Conservation (phyloP, 2,888 invertebrate genomes). For the Eupithecia pulchellata region DNA sequence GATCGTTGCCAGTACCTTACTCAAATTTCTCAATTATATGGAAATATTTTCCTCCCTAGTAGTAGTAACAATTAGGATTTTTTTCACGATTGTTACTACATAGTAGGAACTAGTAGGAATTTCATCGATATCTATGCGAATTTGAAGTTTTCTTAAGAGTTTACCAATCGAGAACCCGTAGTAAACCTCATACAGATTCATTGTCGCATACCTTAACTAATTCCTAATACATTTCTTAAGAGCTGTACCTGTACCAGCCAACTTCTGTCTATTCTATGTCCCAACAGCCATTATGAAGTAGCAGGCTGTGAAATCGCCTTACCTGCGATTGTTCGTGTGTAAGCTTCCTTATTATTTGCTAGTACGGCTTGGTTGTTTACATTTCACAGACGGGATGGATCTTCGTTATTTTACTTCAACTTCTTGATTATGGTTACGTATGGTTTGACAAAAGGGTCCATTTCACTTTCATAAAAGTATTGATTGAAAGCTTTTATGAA, state of each 20-base stretch:
- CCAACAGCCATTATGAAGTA: slow-evolving; percentile 46
- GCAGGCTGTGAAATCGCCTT: slow-evolving; percentile 53
- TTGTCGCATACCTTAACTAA: slow-evolving; percentile 44
- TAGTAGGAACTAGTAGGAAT: too few relatives aligned
- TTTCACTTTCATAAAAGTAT: too few relatives aligned
- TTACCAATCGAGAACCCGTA: slow-evolving; percentile 24
- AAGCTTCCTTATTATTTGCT: slow-evolving; percentile 48
- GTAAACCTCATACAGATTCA: slow-evolving; percentile 36
- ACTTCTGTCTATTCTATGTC: slow-evolving; percentile 8
- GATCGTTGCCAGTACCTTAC: too few relatives aligned
- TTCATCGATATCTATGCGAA: neutral
- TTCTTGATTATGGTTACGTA: too few relatives aligned
- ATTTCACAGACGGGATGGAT: neutral
- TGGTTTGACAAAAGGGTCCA: too few relatives aligned
- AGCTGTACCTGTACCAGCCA: neutral
- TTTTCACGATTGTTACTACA: too few relatives aligned
- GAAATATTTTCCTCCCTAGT: too few relatives aligned
- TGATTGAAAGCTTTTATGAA: too few relatives aligned
- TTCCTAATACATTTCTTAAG: slow-evolving; percentile 40
- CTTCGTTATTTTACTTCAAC: neutral
- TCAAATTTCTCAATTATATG: too few relatives aligned
- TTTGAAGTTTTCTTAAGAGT: neutral
- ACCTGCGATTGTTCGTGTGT: slow-evolving; percentile 48
- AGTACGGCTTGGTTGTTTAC: slow-evolving; percentile 13
- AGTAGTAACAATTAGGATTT: too few relatives aligned